Evolutionary conservation across 2,113 vertebrate species (phyloP).

Genomic region (Cacatua alba): DNA sequence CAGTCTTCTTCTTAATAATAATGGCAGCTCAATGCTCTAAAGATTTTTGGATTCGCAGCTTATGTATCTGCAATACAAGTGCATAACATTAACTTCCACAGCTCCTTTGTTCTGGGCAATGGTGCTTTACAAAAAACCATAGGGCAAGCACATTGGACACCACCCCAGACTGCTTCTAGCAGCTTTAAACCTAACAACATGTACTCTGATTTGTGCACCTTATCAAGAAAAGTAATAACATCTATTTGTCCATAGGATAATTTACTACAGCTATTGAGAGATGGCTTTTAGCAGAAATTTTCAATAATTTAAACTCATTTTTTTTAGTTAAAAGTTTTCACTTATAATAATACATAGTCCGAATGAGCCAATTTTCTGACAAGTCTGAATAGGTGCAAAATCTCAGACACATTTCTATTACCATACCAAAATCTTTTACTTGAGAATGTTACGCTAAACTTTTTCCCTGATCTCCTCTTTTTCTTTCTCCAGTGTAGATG

Average conservation of each 20-base stretch:
- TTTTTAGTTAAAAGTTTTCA: neutral
- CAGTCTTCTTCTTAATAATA: neutral
- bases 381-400: neutral
- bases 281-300: neutral
- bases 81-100: neutral
- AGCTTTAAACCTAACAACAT: neutral
- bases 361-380: constrained; percentile 3
- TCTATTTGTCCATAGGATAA: neutral
- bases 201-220: neutral
- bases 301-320: neutral
- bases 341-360: neutral
- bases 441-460: neutral
- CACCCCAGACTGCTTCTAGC: neutral
- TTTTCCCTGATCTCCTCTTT: neutral
- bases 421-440: constrained; percentile 6
- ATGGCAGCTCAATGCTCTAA: neutral
- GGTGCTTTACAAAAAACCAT: neutral
- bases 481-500: neutral
- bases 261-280: neutral
- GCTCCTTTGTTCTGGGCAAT: neutral
- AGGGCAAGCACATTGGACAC: neutral
- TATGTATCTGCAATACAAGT: neutral
- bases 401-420: neutral
- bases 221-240: neutral
- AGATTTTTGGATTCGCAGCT: neutral